phyloP scores from a whole-genome alignment of 2,888 invertebrate genomes.

The Malthinus flaveolus region DNA sequence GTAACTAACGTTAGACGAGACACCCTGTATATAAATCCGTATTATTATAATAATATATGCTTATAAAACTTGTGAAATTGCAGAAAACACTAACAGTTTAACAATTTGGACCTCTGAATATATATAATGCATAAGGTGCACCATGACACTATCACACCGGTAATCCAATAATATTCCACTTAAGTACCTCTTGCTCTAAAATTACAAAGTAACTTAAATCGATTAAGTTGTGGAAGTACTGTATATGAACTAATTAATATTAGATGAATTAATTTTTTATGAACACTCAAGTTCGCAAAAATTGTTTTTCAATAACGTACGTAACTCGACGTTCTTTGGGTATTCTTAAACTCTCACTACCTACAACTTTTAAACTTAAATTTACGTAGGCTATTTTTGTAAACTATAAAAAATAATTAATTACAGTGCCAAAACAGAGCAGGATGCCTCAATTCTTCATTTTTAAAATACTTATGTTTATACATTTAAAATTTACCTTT shows the following conservation, averaged over 20 bases:
- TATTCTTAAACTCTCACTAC: no score
- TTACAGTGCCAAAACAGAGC: no score
- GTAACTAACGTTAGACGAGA: no score
- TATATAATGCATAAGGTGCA: constrained; percentile 52
- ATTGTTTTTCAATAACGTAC: no score
- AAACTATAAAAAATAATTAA: no score
- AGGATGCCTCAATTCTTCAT: no score
- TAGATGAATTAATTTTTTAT: constrained; percentile 7
- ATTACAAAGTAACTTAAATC: constrained; percentile 24
- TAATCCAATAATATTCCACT: constrained; percentile 41
- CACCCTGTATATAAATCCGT: constrained; percentile 41
- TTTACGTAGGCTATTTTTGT: background rate
- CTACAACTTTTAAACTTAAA: background rate
- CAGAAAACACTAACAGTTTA: constrained; percentile 56
- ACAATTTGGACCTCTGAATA: constrained; percentile 57
- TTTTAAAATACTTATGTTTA: no score
- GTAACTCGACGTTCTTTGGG: no score
- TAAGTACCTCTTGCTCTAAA: constrained; percentile 12
- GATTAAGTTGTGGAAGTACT: constrained; percentile 40
- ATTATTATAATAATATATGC: constrained; percentile 47
- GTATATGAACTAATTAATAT: constrained; percentile 37
- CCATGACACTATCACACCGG: constrained; percentile 55
- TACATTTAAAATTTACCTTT: no score
- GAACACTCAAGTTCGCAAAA: no score
- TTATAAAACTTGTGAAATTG: constrained; percentile 57